Evolutionary conservation across 64 coral and sea anemone species (phyloP), one percentile per base, ranked within the genome.

Genomic region (Catalaphyllia jardinei): DNA sequence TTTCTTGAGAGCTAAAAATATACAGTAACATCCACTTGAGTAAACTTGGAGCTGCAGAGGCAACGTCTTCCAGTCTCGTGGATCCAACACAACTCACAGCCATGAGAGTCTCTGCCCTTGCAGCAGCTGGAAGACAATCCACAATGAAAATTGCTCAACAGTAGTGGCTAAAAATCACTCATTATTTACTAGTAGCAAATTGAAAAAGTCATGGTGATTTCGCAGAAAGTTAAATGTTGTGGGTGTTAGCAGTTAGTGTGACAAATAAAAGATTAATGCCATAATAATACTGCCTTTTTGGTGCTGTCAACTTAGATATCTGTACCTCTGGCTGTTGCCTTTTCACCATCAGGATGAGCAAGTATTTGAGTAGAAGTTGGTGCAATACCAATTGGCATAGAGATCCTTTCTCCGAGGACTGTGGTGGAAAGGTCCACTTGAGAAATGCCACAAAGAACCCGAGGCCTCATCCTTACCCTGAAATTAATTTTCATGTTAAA

Each of bases 21-120:
- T 90, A 96, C 10, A 90, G 6, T 13, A 90, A 83, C 62, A 82
- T 90, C 94, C 94, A 96, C 67, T 86, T 89, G 22, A 91, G 39
- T 10, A 69, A 62, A 12, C 59, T 8, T 29, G 87, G 94, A 25
- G 87, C 75, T 24, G 83, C 73, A 69, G 29, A 17, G 16, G 83
- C 33, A 51, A 98, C 86, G 38, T 98, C 95, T 72, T 98, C 95
- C 28, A 98, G 54, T 50, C 76, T 29, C n/a, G 61, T 27, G 27
- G 88, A 72, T 76, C 83, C 54, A 17, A 22, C 29, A 72, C 61
- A 79, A 27, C 95, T 94, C 0, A 94, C 52, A 15, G 88, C 25
- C 83, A 94, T 88, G 54, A 92, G 94, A 10, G 88, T 98, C 0
- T 50, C 46, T 54, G 86, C 72, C 6, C 16, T 59, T 19, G 71